Evolutionary conservation across 1,140 invertebrate genomes (phyloP).

Genomic region (Drosophila virilis): DNA sequence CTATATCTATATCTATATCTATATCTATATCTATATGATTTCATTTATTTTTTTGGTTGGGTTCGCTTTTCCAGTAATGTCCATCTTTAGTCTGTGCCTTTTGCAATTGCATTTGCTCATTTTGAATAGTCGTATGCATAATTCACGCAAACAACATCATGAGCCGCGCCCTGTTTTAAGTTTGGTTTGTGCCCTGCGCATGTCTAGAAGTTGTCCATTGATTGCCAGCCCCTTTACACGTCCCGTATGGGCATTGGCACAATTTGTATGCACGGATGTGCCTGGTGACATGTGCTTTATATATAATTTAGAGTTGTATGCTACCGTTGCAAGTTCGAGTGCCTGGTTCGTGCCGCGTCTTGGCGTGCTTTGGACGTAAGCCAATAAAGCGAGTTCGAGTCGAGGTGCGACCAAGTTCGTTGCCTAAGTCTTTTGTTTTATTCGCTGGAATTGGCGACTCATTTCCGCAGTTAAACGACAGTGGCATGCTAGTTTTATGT

Average conservation of each 20-base stretch:
- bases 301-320: constrained; percentile 80
- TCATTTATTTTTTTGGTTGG: no score
- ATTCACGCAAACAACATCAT: constrained; percentile 36
- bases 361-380: constrained; percentile 64
- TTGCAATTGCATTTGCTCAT: constrained; percentile 43
- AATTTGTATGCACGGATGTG: constrained; percentile 80
- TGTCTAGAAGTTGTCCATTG: constrained; percentile 72
- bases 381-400: constrained; percentile 42
- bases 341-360: constrained; percentile 51
- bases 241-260: constrained; percentile 30
- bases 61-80: neutral
- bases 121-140: constrained; percentile 54
- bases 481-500: constrained; percentile 81
- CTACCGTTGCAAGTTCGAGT: constrained; percentile 64
- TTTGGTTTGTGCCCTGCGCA: constrained; percentile 68
- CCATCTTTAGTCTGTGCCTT: constrained; percentile 1
- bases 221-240: constrained; percentile 7
- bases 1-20: neutral
- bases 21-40: no score
- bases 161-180: constrained; percentile 57
- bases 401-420: constrained; percentile 48
- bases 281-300: constrained; percentile 82
- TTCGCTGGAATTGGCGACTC: constrained; percentile 75
- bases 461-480: constrained; percentile 68
- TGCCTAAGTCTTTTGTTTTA: constrained; percentile 59